Percentiles rank a stretch among this genome's conserved stretches.
Evolutionary conservation across 2,888 invertebrate species (phyloP).

Genomic region (Zhuqinia jingwanae): DNA sequence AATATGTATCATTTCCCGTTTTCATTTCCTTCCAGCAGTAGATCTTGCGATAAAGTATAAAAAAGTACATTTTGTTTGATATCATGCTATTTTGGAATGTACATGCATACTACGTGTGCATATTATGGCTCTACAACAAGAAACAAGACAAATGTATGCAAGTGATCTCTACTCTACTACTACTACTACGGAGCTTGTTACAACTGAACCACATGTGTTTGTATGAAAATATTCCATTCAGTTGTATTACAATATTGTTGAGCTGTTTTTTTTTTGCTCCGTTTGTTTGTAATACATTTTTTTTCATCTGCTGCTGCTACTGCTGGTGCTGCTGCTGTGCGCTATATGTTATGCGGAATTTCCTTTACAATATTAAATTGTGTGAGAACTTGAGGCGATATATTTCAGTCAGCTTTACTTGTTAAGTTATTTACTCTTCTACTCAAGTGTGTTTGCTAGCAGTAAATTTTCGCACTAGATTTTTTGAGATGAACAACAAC

Average conservation of each 20-base stretch:
- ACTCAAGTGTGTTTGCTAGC: slow-evolving; percentile 25
- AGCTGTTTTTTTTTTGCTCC: background rate
- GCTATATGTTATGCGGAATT: slow-evolving; percentile 45
- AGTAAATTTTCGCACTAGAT: slow-evolving; percentile 39
- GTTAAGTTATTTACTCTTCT: slow-evolving; percentile 46
- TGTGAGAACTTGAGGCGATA: slow-evolving; percentile 49
- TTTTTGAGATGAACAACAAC: slow-evolving; percentile 38
- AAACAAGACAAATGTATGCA: slow-evolving; percentile 31
- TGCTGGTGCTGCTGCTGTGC: background rate
- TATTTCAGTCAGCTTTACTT: slow-evolving; percentile 51
- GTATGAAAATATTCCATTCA: background rate
- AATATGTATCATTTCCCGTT: slow-evolving; percentile 51
- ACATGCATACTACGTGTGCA: background rate
- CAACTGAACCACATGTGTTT: background rate
- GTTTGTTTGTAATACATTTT: slow-evolving; percentile 31
- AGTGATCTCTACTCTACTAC: slow-evolving; percentile 8
- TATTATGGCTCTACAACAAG: background rate
- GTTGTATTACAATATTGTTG: background rate
- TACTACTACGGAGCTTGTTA: background rate
- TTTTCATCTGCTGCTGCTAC: slow-evolving; percentile 25
- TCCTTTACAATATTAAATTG: slow-evolving; percentile 59
- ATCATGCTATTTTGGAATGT: background rate
- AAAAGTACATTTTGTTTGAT: background rate
- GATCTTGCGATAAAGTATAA: no score
- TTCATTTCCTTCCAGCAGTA: slow-evolving; percentile 30